Evolutionary conservation across 2,888 invertebrate species (phyloP), one percentile per base, ranked within the genome.

Genomic region (Abscondita cerata): DNA sequence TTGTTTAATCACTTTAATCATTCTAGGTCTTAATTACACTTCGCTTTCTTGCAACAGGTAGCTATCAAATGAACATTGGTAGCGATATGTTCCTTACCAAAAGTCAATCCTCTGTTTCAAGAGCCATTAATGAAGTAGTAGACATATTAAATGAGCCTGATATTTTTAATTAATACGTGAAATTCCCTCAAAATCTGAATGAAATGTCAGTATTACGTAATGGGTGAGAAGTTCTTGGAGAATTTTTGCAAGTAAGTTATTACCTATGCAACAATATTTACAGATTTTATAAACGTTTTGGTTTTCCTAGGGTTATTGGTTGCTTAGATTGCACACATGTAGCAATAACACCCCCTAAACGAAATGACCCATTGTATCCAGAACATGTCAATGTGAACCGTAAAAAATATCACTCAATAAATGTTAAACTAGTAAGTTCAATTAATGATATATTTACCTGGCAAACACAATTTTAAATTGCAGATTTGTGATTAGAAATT

Each of bases 401-500:
- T 2, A 13, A 15, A 9, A 16, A 9, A 13, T 13, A 41, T 3
- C 12, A 41, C 2, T 41, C 15, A 13, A 41, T 13, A 16, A 41
- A 41, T 41, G 36, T 36, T 4, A 4, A 36, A 11, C 13, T 36
- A 3, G 36, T 36, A 36, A 36, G 3, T 12, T 9, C 11, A 36
- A 36, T 12, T 36, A 9, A 33, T 33, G 5, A 33, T 33, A 33
- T 5, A 33, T 36, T 2, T 36, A 36, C 11, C 3, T 5, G 3
- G 3, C 11, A 36, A 36, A 12, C 11, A 6, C 11, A 12, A 2
- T 52, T 11, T 18, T 52, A 11, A 2, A 25, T 44, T 55, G 20
- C 16, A 44, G 36, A 33, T 55, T 13, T 52, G 52, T 19, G 57
- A 46, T 50, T 19, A 25, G 40, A 36, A 46, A 19, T 52, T 64